These are phyloP conservation scores for Heliconius cydno DNA, from an alignment of 2,888 invertebrate genomes.

Conservation along the genomic window DNA sequence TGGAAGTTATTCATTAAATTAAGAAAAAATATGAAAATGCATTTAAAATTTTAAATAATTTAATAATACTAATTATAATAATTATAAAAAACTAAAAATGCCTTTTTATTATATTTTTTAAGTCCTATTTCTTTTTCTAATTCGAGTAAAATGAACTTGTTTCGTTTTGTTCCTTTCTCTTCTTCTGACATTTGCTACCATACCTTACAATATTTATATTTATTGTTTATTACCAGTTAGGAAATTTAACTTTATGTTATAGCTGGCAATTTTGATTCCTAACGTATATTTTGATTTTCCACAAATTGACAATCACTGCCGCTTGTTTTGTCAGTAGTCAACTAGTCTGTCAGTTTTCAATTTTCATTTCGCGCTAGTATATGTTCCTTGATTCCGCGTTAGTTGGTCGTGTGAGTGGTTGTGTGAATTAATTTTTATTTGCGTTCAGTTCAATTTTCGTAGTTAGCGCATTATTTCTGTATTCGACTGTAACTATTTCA, in stretches of 20 bases:
- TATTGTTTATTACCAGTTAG: background rate
- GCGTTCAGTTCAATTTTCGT: conserved; percentile 56
- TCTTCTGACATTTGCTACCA: no score
- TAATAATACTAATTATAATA: no score
- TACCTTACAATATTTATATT: background rate
- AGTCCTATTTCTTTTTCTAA: no score
- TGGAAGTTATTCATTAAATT: no score
- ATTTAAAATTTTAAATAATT: no score
- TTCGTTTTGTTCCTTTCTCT: no score
- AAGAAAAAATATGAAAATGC: no score
- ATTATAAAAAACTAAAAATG: no score
- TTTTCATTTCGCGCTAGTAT: conserved; percentile 49
- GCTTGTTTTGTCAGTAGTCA: conserved; percentile 44
- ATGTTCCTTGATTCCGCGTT: conserved; percentile 51
- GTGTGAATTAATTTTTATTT: conserved; percentile 66
- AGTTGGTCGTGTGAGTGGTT: conserved; percentile 55
- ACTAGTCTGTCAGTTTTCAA: conserved; percentile 51
- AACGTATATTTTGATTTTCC: conserved; percentile 18
- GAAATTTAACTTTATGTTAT: background rate
- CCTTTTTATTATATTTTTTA: no score
- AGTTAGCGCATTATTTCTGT: conserved; percentile 37
- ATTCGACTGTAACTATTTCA: background rate
- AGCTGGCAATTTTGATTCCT: background rate
- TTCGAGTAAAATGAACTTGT: no score
- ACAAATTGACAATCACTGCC: background rate